Evolutionary conservation across 2,113 vertebrate genomes (phyloP), one percentile per base, ranked within the genome.

Genomic region (Bos indicus): DNA sequence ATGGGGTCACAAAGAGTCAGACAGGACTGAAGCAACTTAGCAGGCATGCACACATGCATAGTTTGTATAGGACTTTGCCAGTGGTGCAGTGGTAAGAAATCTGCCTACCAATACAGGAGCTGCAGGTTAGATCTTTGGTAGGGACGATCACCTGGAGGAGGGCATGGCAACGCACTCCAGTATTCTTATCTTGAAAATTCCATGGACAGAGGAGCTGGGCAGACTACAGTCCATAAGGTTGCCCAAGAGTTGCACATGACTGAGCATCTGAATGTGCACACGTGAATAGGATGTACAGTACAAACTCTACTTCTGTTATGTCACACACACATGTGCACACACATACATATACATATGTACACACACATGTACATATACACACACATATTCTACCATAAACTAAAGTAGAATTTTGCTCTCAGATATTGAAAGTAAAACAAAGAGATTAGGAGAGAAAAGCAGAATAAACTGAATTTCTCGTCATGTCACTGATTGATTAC

Each of bases 251-350:
- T 43, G 40, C 36, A 15, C 60, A 43, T 43, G 13, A 77, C 12
- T 77, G 6, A 74, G 36, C 71, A 77, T 40, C 21, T 74, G 67
- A 74, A 74, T 0, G 0, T 43, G 6, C 3, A 77, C 3, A 0
- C 23, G 26, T 77, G 71, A 43, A 59, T 25, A 43, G 1, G 82
- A 89, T 92, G 4, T 2, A 78, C 3, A 56, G 15, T n/a, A 2
- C 5, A 71, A 71, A 9, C 40, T 77, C 25, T 78, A 80, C 64
- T 26, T 60, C 13, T 9, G 4, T 46, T 78, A 62, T 40, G 11
- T 77, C 26, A 33, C 33, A 54, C 30, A 36, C 26, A 19, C 59
- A 21, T 3, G 0, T 5, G 3, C 0, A 3, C 2, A 28, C 40
- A 78, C 25, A 30, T 46, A 48, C 46, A 78, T 46, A 78, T 43